Base-by-base conservation (phyloP, 2,113 vertebrate species). In the Pelecanus crispus region DNA sequence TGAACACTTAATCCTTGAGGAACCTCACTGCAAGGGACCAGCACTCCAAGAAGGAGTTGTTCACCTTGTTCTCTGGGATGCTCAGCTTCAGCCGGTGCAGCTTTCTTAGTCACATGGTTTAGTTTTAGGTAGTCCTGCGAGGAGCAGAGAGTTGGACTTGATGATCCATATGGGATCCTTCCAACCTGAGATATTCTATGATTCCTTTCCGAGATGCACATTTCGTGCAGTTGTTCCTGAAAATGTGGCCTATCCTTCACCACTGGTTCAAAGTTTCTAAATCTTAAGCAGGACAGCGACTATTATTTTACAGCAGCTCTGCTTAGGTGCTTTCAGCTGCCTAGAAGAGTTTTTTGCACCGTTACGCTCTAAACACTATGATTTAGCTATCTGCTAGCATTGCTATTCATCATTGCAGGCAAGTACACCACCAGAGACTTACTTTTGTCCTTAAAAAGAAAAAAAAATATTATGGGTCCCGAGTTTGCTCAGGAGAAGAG, bases 401-500 rank as follows among this genome's bases (percentile, higher is more conserved):
- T 65, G 45, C 29, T 34, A 17, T n/a, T 75, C 62, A 44, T 38
- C 22, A 49, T 2, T 53, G 32, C n/a, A 78, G n/a, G 26, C 40
- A 74, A 61, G 38, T 25, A 66, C 22, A 61, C 4, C 16, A 79
- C 7, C 19, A 63, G 58, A 42, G 34, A 26, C 47, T n/a, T 32
- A 24, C 17, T 68, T 77, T 16, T 63, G 32, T 26, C 34, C 67
- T 77, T 70, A 55, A 67, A 53, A 82, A 90, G 63, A 3, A 42
- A 65, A 38, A n/a, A 45, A 15, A n/a, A n/a, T n/a, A 34, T 3
- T 3, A 42, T 5, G 2, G 1, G 14, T 74, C 49, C n/a, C 7
- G 29, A 61, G n/a, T 45, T 65, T 91, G 10, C 31, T 66, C 14
- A 74, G 36, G 49, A 59, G 52, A 80, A 68, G 52, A 72, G 22